Percentiles rank a stretch among this genome's conserved stretches.
Evolutionary conservation across 2,797 vertebrate species (phyloP).

Genomic region (Cyprinodon diabolis): DNA sequence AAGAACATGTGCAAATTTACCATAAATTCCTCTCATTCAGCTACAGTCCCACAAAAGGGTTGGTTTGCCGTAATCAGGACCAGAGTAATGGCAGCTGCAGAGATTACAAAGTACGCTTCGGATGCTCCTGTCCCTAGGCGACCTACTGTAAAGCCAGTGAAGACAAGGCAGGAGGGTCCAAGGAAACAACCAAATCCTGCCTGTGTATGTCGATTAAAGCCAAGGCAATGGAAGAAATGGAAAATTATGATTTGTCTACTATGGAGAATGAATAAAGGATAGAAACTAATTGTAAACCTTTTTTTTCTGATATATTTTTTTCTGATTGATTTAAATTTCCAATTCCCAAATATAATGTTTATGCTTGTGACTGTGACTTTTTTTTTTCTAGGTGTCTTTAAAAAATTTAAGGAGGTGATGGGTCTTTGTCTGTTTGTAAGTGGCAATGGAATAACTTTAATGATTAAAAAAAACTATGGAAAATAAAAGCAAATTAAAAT

Average conservation of each 20-base stretch:
- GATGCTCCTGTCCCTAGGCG: constrained; percentile 26
- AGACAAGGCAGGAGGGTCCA: too few species aligned
- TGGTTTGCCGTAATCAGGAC: constrained; percentile 26
- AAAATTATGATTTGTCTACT: neutral
- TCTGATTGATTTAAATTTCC: neutral
- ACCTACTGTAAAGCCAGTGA: too few species aligned
- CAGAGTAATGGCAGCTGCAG: constrained; percentile 2
- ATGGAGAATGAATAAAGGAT: neutral
- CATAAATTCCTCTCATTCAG: neutral
- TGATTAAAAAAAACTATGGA: neutral
- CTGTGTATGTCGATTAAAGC: too few species aligned
- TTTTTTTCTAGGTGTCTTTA: neutral
- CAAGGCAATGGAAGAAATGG: too few species aligned
- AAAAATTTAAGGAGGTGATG: neutral
- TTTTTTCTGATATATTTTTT: neutral
- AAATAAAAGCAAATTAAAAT: neutral
- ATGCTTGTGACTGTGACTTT: neutral
- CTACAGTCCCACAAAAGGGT: constrained; percentile 31
- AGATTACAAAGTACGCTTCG: constrained; percentile 58
- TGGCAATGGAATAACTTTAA: neutral
- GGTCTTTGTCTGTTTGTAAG: neutral
- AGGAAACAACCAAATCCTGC: too few species aligned
- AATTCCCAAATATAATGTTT: neutral
- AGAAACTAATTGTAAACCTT: neutral
- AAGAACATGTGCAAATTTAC: neutral